Percentiles rank a stretch among this genome's conserved stretches.
Evolutionary conservation across 1,140 invertebrate species (phyloP).

Genomic region (Oreohelix idahoensis): DNA sequence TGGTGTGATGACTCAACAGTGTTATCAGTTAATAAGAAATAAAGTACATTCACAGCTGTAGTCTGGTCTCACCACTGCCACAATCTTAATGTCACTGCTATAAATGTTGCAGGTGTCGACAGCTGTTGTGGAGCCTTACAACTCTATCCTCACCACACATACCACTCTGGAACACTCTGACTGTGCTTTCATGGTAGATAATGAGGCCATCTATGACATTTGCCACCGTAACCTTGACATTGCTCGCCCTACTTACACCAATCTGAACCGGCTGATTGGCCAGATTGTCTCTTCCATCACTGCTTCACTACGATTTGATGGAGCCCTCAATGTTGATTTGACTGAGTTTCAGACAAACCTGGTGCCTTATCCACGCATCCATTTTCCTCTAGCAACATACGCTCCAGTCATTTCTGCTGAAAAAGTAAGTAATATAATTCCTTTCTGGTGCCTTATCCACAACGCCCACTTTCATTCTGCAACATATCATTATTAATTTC

Average conservation of each 20-base stretch:
- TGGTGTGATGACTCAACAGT: too few species aligned
- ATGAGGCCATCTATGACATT: slow-evolving; percentile 23
- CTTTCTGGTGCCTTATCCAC: too few species aligned
- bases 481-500: too few species aligned
- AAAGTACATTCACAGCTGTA: too few species aligned
- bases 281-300: slow-evolving; percentile 70
- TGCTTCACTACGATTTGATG: slow-evolving; percentile 79
- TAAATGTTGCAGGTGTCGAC: slow-evolving; percentile 73
- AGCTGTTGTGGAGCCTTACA: slow-evolving; percentile 49
- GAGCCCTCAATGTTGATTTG: slow-evolving; percentile 82
- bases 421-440: slow-evolving; percentile 38
- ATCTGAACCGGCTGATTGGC: slow-evolving; percentile 72
- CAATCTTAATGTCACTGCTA: too few species aligned
- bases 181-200: slow-evolving; percentile 22
- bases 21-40: too few species aligned
- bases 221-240: slow-evolving; percentile 50
- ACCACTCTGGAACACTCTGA: slow-evolving; percentile 22
- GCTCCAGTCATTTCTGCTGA: slow-evolving; percentile 57
- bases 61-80: too few species aligned
- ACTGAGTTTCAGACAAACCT: slow-evolving; percentile 83
- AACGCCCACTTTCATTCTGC: too few species aligned
- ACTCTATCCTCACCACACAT: slow-evolving; percentile 19
- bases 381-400: slow-evolving; percentile 70
- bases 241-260: slow-evolving; percentile 62
- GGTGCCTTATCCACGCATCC: slow-evolving; percentile 71